Percentiles rank a stretch among this genome's conserved stretches.
phyloP scores from a whole-genome alignment of 2,113 vertebrate genomes.

The Hippocampus comes region DNA sequence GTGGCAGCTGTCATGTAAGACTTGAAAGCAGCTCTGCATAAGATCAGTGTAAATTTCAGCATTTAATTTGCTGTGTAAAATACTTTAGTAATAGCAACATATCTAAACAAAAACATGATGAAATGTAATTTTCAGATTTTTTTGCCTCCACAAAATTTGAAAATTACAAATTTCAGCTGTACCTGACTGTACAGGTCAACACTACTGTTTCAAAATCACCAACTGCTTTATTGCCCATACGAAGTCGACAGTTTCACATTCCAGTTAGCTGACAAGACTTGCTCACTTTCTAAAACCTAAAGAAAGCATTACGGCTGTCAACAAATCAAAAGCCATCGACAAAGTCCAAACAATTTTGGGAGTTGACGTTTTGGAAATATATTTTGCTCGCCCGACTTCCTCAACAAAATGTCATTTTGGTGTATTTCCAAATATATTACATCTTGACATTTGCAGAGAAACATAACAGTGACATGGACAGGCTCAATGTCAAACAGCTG shows the following conservation, averaged over 20 bases:
- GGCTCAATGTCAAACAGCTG: not conserved
- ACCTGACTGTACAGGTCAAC: not conserved
- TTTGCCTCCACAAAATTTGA: not conserved
- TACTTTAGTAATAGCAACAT: not conserved
- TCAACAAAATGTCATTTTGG: not conserved
- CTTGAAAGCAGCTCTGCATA: not conserved
- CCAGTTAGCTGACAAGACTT: not conserved
- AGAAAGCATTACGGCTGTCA: slow-evolving; percentile 24
- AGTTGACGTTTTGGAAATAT: slow-evolving; percentile 5
- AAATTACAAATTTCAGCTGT: not conserved
- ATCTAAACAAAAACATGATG: not conserved
- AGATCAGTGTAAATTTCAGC: not conserved
- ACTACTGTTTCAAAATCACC: not conserved
- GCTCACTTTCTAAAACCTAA: slow-evolving; percentile 18
- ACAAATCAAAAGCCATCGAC: slow-evolving; percentile 11
- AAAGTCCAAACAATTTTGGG: slow-evolving; percentile 30
- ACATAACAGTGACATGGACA: not conserved
- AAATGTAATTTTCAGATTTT: not conserved
- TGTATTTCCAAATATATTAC: not conserved
- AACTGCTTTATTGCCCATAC: not conserved
- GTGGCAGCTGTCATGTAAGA: not conserved
- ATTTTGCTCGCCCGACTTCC: not conserved
- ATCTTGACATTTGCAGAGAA: not conserved
- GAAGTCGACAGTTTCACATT: slow-evolving; percentile 11
- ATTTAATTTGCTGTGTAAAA: not conserved